A percentile compares a stretch with the other conserved stretches of the same genome.
phyloP scores from a whole-genome alignment of 1,140 invertebrate species.

The Pseudomyrmex dendroicus region DNA sequence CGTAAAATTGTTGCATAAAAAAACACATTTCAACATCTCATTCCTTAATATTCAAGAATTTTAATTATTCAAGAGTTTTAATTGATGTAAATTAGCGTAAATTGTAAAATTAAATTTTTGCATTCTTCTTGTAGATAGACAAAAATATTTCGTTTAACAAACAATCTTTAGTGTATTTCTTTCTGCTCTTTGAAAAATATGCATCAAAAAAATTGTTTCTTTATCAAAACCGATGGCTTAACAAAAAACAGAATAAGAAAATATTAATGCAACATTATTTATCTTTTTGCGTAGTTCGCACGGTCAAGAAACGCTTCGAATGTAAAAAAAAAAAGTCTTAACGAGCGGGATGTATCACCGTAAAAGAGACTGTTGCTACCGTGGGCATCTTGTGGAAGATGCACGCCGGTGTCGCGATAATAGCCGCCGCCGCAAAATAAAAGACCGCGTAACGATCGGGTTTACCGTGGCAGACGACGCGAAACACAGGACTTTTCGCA shows the following conservation, averaged over 20 bases:
- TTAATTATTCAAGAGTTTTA: slow-evolving; percentile 5
- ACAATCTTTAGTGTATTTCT: neutral
- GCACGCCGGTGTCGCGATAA: slow-evolving; percentile 30
- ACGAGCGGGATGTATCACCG: slow-evolving; percentile 8
- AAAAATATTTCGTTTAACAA: no score
- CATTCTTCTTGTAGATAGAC: no score
- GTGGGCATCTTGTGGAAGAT: neutral
- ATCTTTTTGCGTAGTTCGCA: neutral
- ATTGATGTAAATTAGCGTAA: neutral
- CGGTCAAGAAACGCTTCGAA: neutral
- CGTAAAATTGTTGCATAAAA: neutral
- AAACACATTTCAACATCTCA: neutral
- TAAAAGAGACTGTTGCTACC: slow-evolving; percentile 1
- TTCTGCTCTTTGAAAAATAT: no score
- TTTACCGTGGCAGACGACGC: slow-evolving; percentile 33
- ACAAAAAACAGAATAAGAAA: neutral
- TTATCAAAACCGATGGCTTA: no score
- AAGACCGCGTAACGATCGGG: slow-evolving; percentile 46
- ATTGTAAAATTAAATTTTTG: slow-evolving; percentile 5
- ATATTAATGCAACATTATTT: slow-evolving; percentile 3
- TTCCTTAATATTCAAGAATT: slow-evolving; percentile 18
- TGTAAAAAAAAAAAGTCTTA: neutral
- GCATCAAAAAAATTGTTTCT: no score
- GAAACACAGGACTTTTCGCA: neutral
- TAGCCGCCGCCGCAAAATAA: slow-evolving; percentile 33